These are phyloP conservation scores for Notiomystis cincta DNA, from an alignment of 2,113 vertebrate species.

Conservation along the genomic window DNA sequence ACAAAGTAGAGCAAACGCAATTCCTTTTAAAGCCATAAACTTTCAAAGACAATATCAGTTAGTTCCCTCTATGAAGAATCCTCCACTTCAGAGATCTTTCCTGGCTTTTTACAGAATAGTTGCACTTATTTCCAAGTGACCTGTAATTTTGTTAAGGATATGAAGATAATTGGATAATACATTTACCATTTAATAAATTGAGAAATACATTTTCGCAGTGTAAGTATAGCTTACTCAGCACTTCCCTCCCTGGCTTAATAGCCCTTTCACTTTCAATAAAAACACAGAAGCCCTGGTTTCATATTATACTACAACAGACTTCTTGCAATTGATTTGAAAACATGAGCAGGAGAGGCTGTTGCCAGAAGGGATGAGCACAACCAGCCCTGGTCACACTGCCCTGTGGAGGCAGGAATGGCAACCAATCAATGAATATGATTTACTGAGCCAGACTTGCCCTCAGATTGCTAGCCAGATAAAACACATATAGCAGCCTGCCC, in stretches of 20 bases:
- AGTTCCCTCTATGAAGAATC: not conserved
- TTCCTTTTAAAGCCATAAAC: not conserved
- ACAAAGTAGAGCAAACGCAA: not conserved
- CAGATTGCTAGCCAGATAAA: conserved; percentile 17
- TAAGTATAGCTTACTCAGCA: conserved; percentile 60
- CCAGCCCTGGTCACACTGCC: not conserved
- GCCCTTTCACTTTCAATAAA: conserved; percentile 18
- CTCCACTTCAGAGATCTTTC: not conserved
- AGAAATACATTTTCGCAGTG: not conserved
- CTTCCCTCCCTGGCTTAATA: not conserved
- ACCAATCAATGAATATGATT: not conserved
- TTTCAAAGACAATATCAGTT: not conserved
- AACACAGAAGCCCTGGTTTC: not conserved
- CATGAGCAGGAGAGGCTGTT: not conserved
- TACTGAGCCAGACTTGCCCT: not conserved
- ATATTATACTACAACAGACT: not conserved
- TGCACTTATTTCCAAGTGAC: conserved; percentile 27
- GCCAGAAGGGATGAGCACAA: not conserved
- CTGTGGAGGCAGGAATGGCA: not conserved
- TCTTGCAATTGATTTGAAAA: conserved; percentile 39
- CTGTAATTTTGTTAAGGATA: conserved; percentile 45
- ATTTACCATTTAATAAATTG: conserved; percentile 33
- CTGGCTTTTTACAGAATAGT: not conserved
- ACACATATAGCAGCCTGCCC: conserved; percentile 74
- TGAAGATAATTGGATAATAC: conserved; percentile 49